A percentile compares a stretch with the other conserved stretches of the same genome.
phyloP scores from a whole-genome alignment of 2,888 invertebrate species.

The Thymelicus sylvestris region DNA sequence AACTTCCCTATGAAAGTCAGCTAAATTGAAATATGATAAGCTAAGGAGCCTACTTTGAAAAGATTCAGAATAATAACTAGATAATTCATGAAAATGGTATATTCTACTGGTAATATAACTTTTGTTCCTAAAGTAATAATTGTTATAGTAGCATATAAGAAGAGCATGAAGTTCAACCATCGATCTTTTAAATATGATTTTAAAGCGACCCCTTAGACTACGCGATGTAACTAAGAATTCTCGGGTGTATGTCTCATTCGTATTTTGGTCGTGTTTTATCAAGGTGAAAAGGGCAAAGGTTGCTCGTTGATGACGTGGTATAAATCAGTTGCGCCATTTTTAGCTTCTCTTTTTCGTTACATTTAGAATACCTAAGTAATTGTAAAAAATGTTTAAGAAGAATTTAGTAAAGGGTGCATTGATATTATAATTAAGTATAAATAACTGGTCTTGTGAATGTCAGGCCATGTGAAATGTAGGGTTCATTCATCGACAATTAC shows the following conservation, averaged over 20 bases:
- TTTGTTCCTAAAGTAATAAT: too few species aligned
- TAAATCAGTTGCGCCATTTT: background rate
- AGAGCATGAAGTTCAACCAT: conserved; percentile 6
- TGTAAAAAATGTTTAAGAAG: background rate
- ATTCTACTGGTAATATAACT: too few species aligned
- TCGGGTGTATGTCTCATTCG: conserved; percentile 17
- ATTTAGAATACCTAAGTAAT: background rate
- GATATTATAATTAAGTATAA: too few species aligned
- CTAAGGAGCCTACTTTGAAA: too few species aligned
- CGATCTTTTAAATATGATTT: conserved; percentile 13
- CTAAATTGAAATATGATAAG: too few species aligned
- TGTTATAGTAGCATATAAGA: too few species aligned
- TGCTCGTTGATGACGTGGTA: conserved; percentile 33
- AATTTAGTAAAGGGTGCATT: background rate
- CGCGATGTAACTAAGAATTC: background rate
- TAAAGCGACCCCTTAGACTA: background rate
- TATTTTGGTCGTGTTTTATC: conserved; percentile 21
- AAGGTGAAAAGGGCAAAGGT: conserved; percentile 37
- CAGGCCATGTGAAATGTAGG: too few species aligned
- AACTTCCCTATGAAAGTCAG: too few species aligned
- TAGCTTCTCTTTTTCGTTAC: background rate
- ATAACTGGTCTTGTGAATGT: too few species aligned
- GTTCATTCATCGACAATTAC: too few species aligned
- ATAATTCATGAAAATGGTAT: too few species aligned
- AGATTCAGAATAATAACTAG: too few species aligned